These are phyloP conservation scores for Idris sp. DNA, from an alignment of 1,140 invertebrate genomes.

Conservation along the genomic window DNA sequence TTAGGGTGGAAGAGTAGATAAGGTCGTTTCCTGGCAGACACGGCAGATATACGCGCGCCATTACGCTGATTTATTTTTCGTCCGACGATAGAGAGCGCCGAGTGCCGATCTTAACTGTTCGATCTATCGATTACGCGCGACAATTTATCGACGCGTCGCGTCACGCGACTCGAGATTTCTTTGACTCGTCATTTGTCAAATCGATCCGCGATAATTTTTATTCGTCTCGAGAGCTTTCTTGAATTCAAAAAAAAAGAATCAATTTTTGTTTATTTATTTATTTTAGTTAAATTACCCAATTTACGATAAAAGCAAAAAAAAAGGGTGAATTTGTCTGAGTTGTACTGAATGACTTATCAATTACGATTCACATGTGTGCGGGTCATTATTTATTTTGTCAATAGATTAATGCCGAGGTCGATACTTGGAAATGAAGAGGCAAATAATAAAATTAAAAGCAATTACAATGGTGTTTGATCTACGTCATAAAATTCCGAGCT, in stretches of 20 bases:
- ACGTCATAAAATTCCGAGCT: slow-evolving; percentile 24
- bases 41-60: slow-evolving; percentile 60
- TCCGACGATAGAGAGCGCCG: slow-evolving; percentile 55
- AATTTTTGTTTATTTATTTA: no score
- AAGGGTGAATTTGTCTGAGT: no score
- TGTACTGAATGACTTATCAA: no score
- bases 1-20: slow-evolving; percentile 70
- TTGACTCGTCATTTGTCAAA: slow-evolving; percentile 7
- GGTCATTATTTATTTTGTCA: slow-evolving; percentile 8
- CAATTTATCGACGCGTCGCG: slow-evolving; percentile 58
- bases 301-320: no score
- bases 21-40: slow-evolving; percentile 66
- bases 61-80: slow-evolving; percentile 69
- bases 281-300: no score
- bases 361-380: not conserved
- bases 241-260: not conserved
- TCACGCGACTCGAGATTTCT: slow-evolving; percentile 25
- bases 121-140: slow-evolving; percentile 61
- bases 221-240: not conserved
- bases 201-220: slow-evolving; percentile 12
- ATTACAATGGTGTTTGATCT: slow-evolving; percentile 31
- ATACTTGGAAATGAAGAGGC: slow-evolving; percentile 7
- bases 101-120: slow-evolving; percentile 61
- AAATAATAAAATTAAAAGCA: slow-evolving; percentile 47
- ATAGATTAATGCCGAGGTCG: slow-evolving; percentile 15